Evolutionary conservation across 2,888 invertebrate species (phyloP).

Genomic region (Ormyrus pomaceus): DNA sequence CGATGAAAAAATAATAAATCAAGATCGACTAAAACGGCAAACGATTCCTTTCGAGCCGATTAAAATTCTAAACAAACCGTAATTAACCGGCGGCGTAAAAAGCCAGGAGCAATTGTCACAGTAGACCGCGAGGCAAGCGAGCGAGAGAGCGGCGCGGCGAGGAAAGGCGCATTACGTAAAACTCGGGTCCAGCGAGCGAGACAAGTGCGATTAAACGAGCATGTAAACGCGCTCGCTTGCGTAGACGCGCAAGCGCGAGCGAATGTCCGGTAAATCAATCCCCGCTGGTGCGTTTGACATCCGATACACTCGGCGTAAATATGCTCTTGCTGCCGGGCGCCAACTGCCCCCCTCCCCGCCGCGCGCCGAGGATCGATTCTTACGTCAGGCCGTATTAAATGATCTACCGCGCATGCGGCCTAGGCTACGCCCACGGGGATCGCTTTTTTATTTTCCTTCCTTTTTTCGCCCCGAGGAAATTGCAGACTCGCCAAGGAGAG

Average conservation of each 20-base stretch:
- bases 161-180: conserved; percentile 41
- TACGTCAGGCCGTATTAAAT: conserved; percentile 43
- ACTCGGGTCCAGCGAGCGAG: neutral
- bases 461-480: conserved; percentile 1
- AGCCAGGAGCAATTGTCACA: too few species aligned
- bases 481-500: neutral
- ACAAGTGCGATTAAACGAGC: conserved; percentile 52
- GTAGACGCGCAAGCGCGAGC: conserved; percentile 9
- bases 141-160: neutral
- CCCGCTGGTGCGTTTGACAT: conserved; percentile 55
- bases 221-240: too few species aligned
- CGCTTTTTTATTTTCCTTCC: neutral
- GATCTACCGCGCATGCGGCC: conserved; percentile 37
- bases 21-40: too few species aligned
- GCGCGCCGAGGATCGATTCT: conserved; percentile 33
- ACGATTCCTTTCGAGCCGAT: too few species aligned
- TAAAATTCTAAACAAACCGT: too few species aligned
- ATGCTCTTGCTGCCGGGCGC: conserved; percentile 30
- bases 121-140: too few species aligned
- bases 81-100: too few species aligned
- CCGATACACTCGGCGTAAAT: conserved; percentile 52
- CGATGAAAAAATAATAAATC: too few species aligned
- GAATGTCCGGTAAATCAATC: conserved; percentile 61
- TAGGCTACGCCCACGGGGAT: too few species aligned
- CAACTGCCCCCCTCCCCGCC: neutral